A percentile compares a stretch with the other conserved stretches of the same genome.
Conservation (phyloP, 2,888 invertebrate species). For the Cephus nigrinus region DNA sequence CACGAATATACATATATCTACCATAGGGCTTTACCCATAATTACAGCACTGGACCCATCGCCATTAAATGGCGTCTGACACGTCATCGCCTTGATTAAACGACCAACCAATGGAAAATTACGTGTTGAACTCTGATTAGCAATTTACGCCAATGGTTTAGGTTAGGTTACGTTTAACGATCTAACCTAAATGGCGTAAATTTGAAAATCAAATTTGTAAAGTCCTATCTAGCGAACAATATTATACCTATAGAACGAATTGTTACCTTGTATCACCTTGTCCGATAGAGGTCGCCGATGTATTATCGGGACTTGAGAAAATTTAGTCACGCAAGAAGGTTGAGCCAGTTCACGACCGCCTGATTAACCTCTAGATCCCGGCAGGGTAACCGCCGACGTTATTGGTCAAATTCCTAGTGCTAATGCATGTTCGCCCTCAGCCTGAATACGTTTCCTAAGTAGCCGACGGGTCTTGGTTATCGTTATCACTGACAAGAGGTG, state of each 20-base stretch:
- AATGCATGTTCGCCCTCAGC: background rate
- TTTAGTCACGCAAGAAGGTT: background rate
- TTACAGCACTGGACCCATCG: background rate
- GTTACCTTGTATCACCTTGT: background rate
- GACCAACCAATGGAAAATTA: background rate
- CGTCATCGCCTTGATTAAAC: background rate
- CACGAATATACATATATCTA: too few species aligned
- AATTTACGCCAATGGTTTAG: background rate
- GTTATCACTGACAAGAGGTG: background rate
- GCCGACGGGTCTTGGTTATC: background rate
- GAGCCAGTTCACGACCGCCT: background rate
- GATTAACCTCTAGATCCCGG: background rate
- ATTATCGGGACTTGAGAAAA: background rate
- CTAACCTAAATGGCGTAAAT: background rate
- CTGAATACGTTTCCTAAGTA: background rate
- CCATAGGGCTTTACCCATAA: background rate
- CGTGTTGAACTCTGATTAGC: background rate
- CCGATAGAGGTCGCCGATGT: background rate
- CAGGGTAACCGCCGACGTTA: background rate
- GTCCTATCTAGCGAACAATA: background rate
- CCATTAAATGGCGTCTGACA: background rate
- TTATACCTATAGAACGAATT: background rate
- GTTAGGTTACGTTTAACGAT: background rate
- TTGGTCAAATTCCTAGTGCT: background rate
- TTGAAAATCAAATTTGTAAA: background rate